These are phyloP conservation scores for Microplitis manilae DNA, from an alignment of 2,888 invertebrate species.

Conservation along the genomic window DNA sequence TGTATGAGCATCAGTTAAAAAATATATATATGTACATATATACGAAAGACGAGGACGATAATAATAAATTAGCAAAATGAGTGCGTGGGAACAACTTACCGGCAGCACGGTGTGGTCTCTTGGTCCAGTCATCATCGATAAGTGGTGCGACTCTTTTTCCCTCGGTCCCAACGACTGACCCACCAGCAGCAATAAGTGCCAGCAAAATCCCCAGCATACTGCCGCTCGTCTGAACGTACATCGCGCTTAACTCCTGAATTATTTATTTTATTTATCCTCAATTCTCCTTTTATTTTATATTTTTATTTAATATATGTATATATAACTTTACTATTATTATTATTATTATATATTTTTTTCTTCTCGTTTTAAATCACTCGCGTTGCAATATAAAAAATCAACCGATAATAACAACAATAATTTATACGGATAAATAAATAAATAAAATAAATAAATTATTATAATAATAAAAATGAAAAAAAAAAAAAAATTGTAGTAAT, in stretches of 20 bases:
- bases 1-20: background rate
- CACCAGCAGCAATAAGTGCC: constrained; percentile 62
- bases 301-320: background rate
- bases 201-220: constrained; percentile 60
- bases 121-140: constrained; percentile 79
- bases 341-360: background rate
- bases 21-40: background rate
- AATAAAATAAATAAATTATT: constrained; percentile 12
- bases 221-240: constrained; percentile 59
- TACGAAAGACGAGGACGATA: constrained; percentile 5
- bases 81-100: constrained; percentile 74
- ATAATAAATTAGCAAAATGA: constrained; percentile 6
- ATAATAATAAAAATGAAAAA: constrained; percentile 5
- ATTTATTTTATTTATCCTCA: constrained; percentile 2
- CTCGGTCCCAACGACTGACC: constrained; percentile 67
- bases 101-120: constrained; percentile 78
- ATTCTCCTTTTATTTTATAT: background rate
- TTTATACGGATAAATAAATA: background rate
- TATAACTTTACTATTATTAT: background rate
- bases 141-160: constrained; percentile 77
- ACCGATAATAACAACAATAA: background rate
- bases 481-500: constrained; percentile 10
- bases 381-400: background rate
- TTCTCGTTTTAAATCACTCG: background rate
- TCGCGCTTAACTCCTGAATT: constrained; percentile 50